phyloP scores from a whole-genome alignment of 1,140 invertebrate species.

The Cyclargus thomasi region DNA sequence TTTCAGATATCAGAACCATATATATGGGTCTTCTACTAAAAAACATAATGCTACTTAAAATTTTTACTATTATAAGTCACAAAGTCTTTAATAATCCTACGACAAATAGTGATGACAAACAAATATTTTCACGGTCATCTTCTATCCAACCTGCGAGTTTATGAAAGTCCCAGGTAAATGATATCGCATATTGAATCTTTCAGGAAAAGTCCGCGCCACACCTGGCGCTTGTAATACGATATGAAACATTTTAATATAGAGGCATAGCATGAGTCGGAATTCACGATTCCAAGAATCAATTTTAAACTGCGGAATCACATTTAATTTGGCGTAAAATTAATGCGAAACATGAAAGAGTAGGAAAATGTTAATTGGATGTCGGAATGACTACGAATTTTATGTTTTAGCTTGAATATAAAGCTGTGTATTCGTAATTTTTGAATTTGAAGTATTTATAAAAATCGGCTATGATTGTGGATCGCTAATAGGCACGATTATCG shows the following conservation, averaged over 20 bases:
- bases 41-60: too few species aligned
- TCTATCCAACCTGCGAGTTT: not conserved
- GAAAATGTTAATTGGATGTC: not conserved
- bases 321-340: not conserved
- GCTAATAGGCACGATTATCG: too few species aligned
- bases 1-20: too few species aligned
- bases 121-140: not conserved
- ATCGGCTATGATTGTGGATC: too few species aligned
- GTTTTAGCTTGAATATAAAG: too few species aligned
- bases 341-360: not conserved
- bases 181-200: conserved; percentile 8
- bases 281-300: not conserved
- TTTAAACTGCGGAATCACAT: not conserved
- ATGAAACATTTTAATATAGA: conserved; percentile 11
- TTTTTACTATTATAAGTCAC: too few species aligned
- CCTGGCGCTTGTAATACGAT: conserved; percentile 6
- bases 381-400: not conserved
- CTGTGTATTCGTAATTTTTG: too few species aligned
- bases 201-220: not conserved
- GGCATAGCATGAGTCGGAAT: not conserved
- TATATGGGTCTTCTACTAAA: too few species aligned
- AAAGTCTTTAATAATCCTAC: too few species aligned
- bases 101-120: not conserved
- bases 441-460: too few species aligned
- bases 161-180: not conserved